A percentile compares a stretch with the other conserved stretches of the same genome.
Conservation (phyloP, 2,797 vertebrate species). For the Oophaga sylvatica region DNA sequence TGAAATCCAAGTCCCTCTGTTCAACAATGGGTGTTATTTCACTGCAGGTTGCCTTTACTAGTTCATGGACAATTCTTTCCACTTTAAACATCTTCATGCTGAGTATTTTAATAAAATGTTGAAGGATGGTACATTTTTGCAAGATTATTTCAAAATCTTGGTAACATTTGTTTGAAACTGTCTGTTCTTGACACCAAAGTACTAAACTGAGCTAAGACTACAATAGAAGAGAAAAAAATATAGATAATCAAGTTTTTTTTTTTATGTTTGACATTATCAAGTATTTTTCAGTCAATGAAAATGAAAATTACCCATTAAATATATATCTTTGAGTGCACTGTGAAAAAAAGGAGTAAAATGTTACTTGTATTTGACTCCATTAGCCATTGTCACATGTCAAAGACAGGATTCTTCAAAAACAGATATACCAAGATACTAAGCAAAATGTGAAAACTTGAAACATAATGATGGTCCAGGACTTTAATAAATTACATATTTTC, state of each 20-base stretch:
- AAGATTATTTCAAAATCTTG: neutral
- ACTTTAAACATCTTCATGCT: neutral
- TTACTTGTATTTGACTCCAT: neutral
- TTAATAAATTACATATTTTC: too few relatives aligned
- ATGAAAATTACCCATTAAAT: too few relatives aligned
- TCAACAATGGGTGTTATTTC: constrained; percentile 8
- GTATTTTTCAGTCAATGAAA: neutral
- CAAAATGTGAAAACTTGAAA: too few relatives aligned
- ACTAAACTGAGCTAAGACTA: neutral
- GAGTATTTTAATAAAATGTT: constrained; percentile 1
- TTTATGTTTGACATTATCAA: neutral
- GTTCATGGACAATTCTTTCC: neutral
- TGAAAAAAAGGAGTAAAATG: neutral
- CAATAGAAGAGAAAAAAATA: neutral
- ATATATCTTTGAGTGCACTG: neutral
- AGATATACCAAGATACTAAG: too few relatives aligned
- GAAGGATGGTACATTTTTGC: neutral
- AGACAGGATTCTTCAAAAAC: too few relatives aligned
- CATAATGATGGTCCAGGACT: too few relatives aligned
- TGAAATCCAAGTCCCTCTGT: constrained; percentile 27
- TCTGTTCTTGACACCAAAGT: neutral
- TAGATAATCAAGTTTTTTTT: neutral
- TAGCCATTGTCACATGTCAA: neutral
- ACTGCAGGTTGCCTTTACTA: neutral
- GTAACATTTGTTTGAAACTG: neutral